Percentiles rank a stretch among this genome's conserved stretches.
Evolutionary conservation across 2,113 vertebrate species (phyloP).

Genomic region (Pardalotus punctatus): DNA sequence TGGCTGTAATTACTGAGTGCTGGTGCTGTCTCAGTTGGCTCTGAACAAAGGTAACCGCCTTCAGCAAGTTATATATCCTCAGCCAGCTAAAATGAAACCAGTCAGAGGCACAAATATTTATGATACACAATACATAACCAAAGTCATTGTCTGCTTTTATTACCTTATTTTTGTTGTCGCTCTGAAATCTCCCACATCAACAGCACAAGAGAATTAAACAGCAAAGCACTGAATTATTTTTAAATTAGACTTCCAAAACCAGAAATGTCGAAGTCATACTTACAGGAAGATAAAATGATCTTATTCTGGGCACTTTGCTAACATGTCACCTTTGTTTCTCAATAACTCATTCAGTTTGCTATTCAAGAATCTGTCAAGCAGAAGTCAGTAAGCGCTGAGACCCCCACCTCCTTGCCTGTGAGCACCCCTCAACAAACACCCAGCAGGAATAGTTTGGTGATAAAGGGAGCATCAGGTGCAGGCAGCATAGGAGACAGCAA

Average conservation of each 20-base stretch:
- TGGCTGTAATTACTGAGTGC: constrained; percentile 75
- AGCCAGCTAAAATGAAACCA: constrained; percentile 69
- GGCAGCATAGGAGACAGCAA: background rate
- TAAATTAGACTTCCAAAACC: constrained; percentile 25
- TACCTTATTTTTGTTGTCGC: constrained; percentile 51
- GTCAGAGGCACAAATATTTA: constrained; percentile 68
- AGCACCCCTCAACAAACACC: background rate
- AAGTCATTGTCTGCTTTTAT: constrained; percentile 66
- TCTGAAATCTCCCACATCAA: constrained; percentile 55
- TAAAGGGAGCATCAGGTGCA: background rate
- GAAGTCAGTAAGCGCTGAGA: background rate
- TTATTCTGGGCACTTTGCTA: background rate
- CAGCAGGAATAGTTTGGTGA: background rate
- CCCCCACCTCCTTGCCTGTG: background rate
- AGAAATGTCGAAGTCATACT: background rate
- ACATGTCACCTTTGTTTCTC: background rate
- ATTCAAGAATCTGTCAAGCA: background rate
- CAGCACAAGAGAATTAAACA: constrained; percentile 51
- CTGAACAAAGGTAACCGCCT: constrained; percentile 68
- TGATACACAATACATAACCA: constrained; percentile 56
- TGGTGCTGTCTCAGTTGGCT: constrained; percentile 68
- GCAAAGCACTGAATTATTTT: constrained; percentile 43
- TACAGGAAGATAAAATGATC: background rate
- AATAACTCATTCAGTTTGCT: background rate
- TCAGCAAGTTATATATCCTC: constrained; percentile 70